These are phyloP conservation scores for Drosophila putrida DNA, from an alignment of 2,888 invertebrate species.

Conservation along the genomic window DNA sequence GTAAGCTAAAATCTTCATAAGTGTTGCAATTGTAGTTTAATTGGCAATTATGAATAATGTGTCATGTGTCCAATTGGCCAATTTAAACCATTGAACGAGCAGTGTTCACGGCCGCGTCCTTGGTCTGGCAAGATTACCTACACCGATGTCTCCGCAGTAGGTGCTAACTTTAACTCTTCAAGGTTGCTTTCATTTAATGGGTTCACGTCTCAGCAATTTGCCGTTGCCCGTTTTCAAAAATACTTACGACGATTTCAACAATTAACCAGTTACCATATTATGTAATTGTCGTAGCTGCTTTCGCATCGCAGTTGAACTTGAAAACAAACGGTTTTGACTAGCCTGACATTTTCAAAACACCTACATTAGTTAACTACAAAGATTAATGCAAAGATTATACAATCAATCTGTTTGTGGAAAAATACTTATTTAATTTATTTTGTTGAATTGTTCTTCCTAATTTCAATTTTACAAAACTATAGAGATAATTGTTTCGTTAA, in stretches of 20 bases:
- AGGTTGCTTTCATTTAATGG: constrained; percentile 63
- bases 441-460: no score
- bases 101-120: constrained; percentile 25
- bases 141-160: constrained; percentile 23
- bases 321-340: background rate
- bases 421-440: background rate
- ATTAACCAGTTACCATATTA: constrained; percentile 10
- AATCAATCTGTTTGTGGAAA: background rate
- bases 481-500: no score
- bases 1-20: constrained; percentile 25
- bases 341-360: background rate
- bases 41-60: constrained; percentile 26
- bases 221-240: constrained; percentile 32
- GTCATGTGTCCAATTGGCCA: constrained; percentile 40
- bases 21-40: constrained; percentile 18
- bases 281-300: constrained; percentile 33
- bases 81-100: constrained; percentile 38
- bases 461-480: no score
- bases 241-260: constrained; percentile 35
- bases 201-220: constrained; percentile 45
- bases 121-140: constrained; percentile 48
- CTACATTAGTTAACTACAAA: no score
- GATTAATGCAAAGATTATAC: no score
- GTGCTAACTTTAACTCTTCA: constrained; percentile 66
- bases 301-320: background rate